phyloP scores from a whole-genome alignment of 64 coral and sea anemone species.

The Astreopora myriophthalma region DNA sequence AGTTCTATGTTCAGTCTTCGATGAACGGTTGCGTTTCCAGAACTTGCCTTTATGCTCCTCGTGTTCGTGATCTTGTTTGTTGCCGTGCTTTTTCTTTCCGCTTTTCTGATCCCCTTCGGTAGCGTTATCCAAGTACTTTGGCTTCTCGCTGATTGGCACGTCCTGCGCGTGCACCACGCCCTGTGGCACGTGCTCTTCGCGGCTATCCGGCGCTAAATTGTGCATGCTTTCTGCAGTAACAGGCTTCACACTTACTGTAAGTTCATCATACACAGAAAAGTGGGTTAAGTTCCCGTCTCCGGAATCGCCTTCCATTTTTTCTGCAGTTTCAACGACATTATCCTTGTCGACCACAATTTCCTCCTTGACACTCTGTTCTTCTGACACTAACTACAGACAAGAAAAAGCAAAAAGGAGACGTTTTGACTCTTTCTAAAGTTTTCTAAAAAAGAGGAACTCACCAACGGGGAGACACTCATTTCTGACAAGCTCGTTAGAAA shows the following conservation, averaged over 20 bases:
- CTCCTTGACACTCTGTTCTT: neutral
- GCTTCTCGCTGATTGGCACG: neutral
- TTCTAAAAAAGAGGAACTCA: no score
- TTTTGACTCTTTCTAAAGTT: no score
- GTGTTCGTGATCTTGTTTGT: neutral
- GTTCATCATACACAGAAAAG: neutral
- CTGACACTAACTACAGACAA: neutral
- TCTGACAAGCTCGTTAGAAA: no score
- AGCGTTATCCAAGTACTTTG: neutral
- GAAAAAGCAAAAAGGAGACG: no score
- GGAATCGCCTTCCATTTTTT: neutral
- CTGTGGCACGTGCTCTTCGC: neutral
- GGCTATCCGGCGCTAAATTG: neutral
- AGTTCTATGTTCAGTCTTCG: neutral
- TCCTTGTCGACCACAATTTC: neutral
- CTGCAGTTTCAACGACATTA: neutral
- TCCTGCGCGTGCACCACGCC: neutral
- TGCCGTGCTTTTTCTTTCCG: neutral
- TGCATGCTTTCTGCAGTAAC: neutral
- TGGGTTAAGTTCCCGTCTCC: neutral
- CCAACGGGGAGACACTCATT: no score
- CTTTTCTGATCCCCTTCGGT: neutral
- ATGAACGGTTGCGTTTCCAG: neutral
- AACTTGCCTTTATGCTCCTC: constrained; percentile 19
- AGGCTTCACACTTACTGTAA: neutral